Evolutionary conservation across 2,888 invertebrate species (phyloP), one percentile per base, ranked within the genome.

Genomic region (Eulithis testata): DNA sequence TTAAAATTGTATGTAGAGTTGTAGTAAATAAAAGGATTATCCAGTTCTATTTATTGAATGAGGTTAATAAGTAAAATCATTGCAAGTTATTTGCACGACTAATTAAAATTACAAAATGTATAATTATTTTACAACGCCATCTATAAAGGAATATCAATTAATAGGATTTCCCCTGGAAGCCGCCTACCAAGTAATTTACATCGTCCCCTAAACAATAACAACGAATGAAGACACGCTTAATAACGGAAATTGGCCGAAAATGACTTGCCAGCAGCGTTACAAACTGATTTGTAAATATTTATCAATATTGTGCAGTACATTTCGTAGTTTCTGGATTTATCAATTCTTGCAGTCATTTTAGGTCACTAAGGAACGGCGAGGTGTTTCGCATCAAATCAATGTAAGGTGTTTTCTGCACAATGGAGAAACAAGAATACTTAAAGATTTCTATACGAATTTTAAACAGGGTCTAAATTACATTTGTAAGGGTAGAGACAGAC

Each of bases 181-280:
- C 76, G 76, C 79, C 82, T 79, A 76, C 76, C 75, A 78, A 78
- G 83, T 84, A 85, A 88, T 88, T 87, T 87, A 84, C 85, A 87
- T 86, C 74, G 79, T 77, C 68, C 81, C 77, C 78, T 86, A 84
- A 86, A 87, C 84, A 88, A 87, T 87, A 87, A 85, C 83, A 81
- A 69, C 69, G 78, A 82, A 82, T 81, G 78, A 83, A 86, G 83
- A 84, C 79, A 79, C 77, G 77, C 82, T 84, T 84, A 82, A 85
- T 84, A 84, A 83, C 76, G 82, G 83, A 84, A 87, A 86, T 85
- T 86, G 78, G 73, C 75, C 74, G 73, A 82, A 86, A 87, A 85
- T 83, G 74, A 84, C 79, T 85, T 79, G 76, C 76, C 73, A 49
- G 47, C 47, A 76, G 72, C 76, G 71, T 77, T 75, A 80, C 51